phyloP scores from a whole-genome alignment of 2,888 invertebrate genomes.

The Andrena praecox region DNA sequence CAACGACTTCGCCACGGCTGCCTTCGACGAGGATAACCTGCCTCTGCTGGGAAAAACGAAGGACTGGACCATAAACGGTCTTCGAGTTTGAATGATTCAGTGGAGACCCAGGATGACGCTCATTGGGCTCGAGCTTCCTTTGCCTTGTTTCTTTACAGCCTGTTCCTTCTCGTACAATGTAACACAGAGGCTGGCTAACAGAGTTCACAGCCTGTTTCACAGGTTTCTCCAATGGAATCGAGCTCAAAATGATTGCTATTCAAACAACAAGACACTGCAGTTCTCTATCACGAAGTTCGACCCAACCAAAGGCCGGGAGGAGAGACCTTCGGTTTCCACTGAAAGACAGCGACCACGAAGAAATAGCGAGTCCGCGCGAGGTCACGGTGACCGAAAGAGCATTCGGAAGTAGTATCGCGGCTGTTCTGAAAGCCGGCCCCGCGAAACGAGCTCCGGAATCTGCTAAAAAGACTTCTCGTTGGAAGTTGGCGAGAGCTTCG shows the following conservation, averaged over 20 bases:
- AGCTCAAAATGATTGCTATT: no score
- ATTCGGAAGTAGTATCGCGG: constrained; percentile 29
- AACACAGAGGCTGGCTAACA: not conserved
- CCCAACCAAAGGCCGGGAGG: no score
- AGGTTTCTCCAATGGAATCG: no score
- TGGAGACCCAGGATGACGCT: not conserved
- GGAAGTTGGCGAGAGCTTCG: constrained; percentile 37
- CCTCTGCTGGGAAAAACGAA: not conserved
- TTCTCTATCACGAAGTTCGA: not conserved
- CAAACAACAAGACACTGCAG: no score
- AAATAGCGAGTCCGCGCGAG: not conserved
- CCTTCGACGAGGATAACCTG: not conserved
- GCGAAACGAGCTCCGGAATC: constrained; percentile 25
- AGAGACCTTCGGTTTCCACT: not conserved
- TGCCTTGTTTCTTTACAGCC: not conserved
- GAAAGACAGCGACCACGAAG: not conserved
- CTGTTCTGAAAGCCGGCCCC: constrained; percentile 6
- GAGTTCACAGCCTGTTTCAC: not conserved
- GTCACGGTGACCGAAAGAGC: constrained; percentile 13
- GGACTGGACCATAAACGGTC: constrained; percentile 6
- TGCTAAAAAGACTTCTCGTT: constrained; percentile 39
- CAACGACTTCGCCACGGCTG: constrained; percentile 5
- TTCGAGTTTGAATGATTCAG: not conserved
- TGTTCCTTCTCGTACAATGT: not conserved
- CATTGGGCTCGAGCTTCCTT: not conserved